Conservation (phyloP, 2,888 invertebrate species). For the Aethes cnicana region DNA sequence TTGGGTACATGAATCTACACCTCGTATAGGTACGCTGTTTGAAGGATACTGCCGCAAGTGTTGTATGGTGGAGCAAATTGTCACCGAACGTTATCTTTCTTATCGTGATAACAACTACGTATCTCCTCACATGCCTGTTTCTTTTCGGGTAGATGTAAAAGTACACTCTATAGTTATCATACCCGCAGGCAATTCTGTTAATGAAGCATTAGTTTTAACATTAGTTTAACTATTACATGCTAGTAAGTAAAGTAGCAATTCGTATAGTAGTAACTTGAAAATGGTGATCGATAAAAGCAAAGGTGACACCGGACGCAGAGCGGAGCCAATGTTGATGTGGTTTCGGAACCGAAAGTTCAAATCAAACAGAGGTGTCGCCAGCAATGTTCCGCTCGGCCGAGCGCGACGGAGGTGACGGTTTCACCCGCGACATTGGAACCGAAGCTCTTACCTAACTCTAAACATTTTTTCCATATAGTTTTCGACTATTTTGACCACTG, state of each 20-base stretch:
- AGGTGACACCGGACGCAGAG: not conserved
- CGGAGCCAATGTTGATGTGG: constrained; percentile 11
- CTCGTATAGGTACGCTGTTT: not conserved
- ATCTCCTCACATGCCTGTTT: constrained; percentile 5
- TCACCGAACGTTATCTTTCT: constrained; percentile 24
- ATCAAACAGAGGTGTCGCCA: constrained; percentile 62
- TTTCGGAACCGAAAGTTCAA: constrained; percentile 55
- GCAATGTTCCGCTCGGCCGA: constrained; percentile 70
- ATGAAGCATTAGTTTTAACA: too few relatives aligned
- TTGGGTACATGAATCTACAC: not conserved
- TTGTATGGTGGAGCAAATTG: constrained; percentile 5
- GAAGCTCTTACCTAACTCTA: constrained; percentile 65
- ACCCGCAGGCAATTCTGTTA: too few relatives aligned
- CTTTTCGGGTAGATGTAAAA: too few relatives aligned
- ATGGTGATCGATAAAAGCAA: too few relatives aligned
- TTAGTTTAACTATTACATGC: too few relatives aligned
- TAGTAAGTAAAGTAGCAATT: too few relatives aligned
- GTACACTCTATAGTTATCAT: not conserved
- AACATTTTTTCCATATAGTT: constrained; percentile 49
- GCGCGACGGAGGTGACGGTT: constrained; percentile 63
- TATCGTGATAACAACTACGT: constrained; percentile 20
- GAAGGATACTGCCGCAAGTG: constrained; percentile 10
- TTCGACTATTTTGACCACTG: constrained; percentile 35
- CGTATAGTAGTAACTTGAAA: too few relatives aligned
- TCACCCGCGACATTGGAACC: constrained; percentile 70